A percentile compares a stretch with the other conserved stretches of the same genome.
Conservation (phyloP, 2,888 invertebrate species). For the Dorcus hopei region DNA sequence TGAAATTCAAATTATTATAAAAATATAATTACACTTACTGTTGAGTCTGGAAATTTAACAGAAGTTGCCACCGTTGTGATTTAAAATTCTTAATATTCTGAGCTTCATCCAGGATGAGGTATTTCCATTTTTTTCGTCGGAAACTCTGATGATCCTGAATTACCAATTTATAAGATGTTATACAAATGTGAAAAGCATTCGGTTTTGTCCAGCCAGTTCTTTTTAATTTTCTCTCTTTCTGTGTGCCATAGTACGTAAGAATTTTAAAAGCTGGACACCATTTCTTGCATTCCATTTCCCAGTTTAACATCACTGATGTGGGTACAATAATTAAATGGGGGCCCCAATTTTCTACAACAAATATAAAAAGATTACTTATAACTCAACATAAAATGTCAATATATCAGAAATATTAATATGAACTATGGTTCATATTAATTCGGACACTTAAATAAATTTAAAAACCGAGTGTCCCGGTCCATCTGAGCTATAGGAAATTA, state of each 20-base stretch:
- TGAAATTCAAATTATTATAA: neutral
- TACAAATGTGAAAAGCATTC: constrained; percentile 97
- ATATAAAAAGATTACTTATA: neutral
- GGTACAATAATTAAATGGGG: constrained; percentile 99
- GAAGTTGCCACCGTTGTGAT: constrained; percentile 96
- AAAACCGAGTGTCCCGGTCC: no score
- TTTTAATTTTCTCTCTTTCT: constrained; percentile 90
- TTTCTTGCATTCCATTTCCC: constrained; percentile 99
- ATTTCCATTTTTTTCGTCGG: constrained; percentile 96
- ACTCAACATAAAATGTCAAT: no score
- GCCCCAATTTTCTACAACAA: constrained; percentile 78
- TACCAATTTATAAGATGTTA: constrained; percentile 96
- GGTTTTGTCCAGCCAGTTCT: constrained; percentile 96
- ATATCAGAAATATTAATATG: no score
- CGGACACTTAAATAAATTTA: no score
- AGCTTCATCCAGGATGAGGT: constrained; percentile 95
- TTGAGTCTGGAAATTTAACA: constrained; percentile 91
- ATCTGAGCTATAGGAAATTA: no score
- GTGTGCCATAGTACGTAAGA: constrained; percentile 95
- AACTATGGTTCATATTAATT: no score
- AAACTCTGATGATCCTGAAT: constrained; percentile 98
- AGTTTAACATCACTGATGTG: constrained; percentile 98
- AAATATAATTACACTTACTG: constrained; percentile 54
- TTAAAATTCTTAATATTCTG: constrained; percentile 99
- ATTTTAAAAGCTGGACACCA: constrained; percentile 99